These are phyloP conservation scores for Tenebrio molitor DNA, from an alignment of 1,140 invertebrate species.

Conservation along the genomic window DNA sequence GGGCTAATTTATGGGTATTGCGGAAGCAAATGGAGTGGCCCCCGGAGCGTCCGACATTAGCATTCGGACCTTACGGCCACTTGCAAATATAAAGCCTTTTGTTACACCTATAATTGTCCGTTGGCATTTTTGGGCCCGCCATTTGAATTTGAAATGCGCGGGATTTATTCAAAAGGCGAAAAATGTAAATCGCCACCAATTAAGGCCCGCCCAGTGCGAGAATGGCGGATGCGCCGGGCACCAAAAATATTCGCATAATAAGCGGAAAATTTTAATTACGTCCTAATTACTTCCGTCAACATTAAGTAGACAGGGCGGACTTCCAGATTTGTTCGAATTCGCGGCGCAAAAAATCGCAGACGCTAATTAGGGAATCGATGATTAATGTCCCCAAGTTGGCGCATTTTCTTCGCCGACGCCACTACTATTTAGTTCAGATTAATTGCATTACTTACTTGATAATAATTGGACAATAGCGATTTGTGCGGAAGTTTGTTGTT, in stretches of 20 bases:
- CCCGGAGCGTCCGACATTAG: constrained; percentile 15
- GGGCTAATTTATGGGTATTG: constrained; percentile 38
- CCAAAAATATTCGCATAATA: constrained; percentile 27
- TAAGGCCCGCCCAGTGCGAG: not conserved
- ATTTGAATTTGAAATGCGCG: constrained; percentile 32
- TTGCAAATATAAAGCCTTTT: constrained; percentile 29
- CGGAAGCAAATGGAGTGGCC: constrained; percentile 31
- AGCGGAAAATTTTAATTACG: constrained; percentile 32
- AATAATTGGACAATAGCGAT: constrained; percentile 45
- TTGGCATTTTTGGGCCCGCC: constrained; percentile 25
- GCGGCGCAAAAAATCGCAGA: not conserved
- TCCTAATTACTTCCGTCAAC: constrained; percentile 26
- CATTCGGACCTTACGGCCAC: constrained; percentile 31
- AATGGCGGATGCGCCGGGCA: constrained; percentile 5
- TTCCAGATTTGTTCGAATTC: not conserved
- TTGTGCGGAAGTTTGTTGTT: constrained; percentile 41
- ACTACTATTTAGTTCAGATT: constrained; percentile 30
- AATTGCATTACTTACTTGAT: constrained; percentile 44
- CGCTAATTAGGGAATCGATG: constrained; percentile 24
- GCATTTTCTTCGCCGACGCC: not conserved
- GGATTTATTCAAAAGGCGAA: constrained; percentile 27
- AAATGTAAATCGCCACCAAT: constrained; percentile 29
- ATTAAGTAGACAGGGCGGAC: constrained; percentile 4
- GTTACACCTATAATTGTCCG: constrained; percentile 32
- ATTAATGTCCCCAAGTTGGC: constrained; percentile 25